A percentile compares a stretch with the other conserved stretches of the same genome.
Conservation (phyloP, 2,888 invertebrate genomes). For the Drosophila paramelanica region DNA sequence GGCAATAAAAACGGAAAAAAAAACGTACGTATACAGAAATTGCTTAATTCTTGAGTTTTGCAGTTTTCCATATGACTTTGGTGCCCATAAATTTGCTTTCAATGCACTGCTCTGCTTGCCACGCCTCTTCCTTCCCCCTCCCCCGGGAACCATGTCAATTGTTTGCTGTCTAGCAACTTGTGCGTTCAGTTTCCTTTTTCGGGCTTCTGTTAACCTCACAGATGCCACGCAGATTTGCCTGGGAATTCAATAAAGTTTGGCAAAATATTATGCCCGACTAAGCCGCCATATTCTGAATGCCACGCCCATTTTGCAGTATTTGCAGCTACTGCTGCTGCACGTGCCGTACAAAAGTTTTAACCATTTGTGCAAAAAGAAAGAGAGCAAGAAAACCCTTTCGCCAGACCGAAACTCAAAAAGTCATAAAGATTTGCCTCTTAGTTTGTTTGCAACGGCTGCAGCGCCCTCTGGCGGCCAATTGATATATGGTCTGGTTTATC, state of each 20-base stretch:
- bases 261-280: constrained; percentile 75
- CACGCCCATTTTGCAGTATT: constrained; percentile 44
- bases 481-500: constrained; percentile 63
- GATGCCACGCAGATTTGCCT: constrained; percentile 70
- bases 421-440: constrained; percentile 70
- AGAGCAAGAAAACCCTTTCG: constrained; percentile 28
- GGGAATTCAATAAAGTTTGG: constrained; percentile 81
- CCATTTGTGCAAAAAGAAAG: constrained; percentile 24
- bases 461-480: constrained; percentile 68
- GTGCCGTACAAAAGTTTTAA: constrained; percentile 68
- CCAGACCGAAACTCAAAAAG: constrained; percentile 61
- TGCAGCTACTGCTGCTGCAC: constrained; percentile 35
- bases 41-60: constrained; percentile 72
- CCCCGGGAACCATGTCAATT: constrained; percentile 45
- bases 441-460: constrained; percentile 43
- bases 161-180: constrained; percentile 72
- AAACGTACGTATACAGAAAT: constrained; percentile 38
- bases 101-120: constrained; percentile 54
- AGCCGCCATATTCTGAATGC: constrained; percentile 44
- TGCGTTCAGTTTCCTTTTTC: constrained; percentile 27
- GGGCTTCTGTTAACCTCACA: constrained; percentile 34
- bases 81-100: constrained; percentile 71
- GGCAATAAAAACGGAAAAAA: constrained; percentile 21
- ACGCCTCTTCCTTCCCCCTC: constrained; percentile 2
- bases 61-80: constrained; percentile 77